Evolutionary conservation across 2,797 vertebrate species (phyloP), one percentile per base, ranked within the genome.

Genomic region (Neosalanx taihuensis): DNA sequence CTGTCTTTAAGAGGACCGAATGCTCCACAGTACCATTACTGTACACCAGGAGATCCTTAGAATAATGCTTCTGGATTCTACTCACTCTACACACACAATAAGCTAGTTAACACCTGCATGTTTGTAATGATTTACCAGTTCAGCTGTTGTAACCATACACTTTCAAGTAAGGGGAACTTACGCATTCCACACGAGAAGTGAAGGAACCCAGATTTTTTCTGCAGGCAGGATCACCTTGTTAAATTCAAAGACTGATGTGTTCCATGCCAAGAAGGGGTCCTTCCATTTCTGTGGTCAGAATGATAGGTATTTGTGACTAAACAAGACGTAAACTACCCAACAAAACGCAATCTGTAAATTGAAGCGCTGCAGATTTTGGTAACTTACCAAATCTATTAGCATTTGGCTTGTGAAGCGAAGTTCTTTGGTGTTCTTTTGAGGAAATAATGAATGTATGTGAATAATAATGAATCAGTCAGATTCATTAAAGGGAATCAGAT

Each of bases 171-270:
- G 46, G 29, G 64, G 37, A 17, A 75, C 88, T 84, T 49, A 93
- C 91, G 83, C 88, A 35, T 93, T 93, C 37, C 84, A 82, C 26
- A 93, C 77, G 18, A 71, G 71, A 26, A 93, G 66, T 18, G 80
- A 66, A 20, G 92, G 92, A 49, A 77, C 90, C 92, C 92, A 93
- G 79, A 93, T 69, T 76, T 81, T 85, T 12, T 35, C 0, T 0
- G 88, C 87, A 0, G 92, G 92, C 62, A 93, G 69, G 10, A 87
- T 26, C 6, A 92, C 82, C 13, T 67, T 0, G 0, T 84, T 6
- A 69, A 69, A 86, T 0, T 4, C 13, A 71, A 89, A 87, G 53
- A 69, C 56, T 0, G 83, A 80, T 1, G 6, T 71, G 76, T 88
- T 1, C 92, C 92, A 93, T 0, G 3, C 18, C 71, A 93, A 31